Conservation (phyloP, 1,140 invertebrate genomes). For the Neocloeon triangulifer region DNA sequence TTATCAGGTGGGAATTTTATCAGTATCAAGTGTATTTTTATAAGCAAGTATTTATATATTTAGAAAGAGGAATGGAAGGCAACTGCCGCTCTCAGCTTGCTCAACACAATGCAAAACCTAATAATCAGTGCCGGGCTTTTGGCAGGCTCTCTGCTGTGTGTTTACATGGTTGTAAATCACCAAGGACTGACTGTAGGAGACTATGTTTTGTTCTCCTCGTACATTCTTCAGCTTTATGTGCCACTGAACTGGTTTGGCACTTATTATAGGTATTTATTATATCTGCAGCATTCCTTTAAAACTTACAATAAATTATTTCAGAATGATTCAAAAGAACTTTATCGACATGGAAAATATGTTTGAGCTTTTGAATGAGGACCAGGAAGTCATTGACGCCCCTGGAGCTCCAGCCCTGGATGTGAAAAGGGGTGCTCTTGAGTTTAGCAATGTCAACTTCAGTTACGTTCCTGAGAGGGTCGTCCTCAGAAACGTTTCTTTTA, state of each 20-base stretch:
- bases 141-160: constrained; percentile 68
- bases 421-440: constrained; percentile 59
- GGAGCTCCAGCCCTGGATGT: constrained; percentile 47
- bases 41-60: too few relatives aligned
- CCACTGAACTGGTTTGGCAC: constrained; percentile 95
- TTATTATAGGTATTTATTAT: constrained; percentile 80
- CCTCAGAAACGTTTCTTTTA: constrained; percentile 65
- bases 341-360: constrained; percentile 99
- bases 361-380: constrained; percentile 65
- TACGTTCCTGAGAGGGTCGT: constrained; percentile 65
- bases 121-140: constrained; percentile 72
- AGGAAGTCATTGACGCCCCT: constrained; percentile 65
- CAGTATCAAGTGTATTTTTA: too few relatives aligned
- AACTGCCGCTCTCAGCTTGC: constrained; percentile 59
- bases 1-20: constrained; percentile 53
- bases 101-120: constrained; percentile 76
- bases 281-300: too few relatives aligned
- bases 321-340: constrained; percentile 90
- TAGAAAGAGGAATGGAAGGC: constrained; percentile 73
- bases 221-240: constrained; percentile 88
- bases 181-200: constrained; percentile 67
- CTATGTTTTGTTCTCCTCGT: constrained; percentile 84
- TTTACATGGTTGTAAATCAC: constrained; percentile 46
- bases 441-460: constrained; percentile 69
- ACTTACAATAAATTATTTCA: constrained; percentile 16